phyloP scores from a whole-genome alignment of 2,113 vertebrate species.

The Dolichotis patagonum region DNA sequence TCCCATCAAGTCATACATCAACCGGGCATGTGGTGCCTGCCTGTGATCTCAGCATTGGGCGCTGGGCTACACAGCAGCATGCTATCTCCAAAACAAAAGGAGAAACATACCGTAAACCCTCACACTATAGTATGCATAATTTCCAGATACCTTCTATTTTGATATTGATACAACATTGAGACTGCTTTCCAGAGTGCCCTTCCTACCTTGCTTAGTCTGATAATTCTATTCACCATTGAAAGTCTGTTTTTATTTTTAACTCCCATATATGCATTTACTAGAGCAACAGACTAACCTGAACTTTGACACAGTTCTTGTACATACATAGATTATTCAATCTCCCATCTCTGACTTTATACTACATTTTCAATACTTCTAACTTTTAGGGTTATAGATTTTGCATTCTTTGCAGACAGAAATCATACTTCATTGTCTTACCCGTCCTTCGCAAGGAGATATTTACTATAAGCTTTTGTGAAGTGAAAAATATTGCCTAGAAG shows the following conservation, averaged over 20 bases:
- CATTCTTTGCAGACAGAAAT: neutral
- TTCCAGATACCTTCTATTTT: neutral
- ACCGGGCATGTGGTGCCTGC: neutral
- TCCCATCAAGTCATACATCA: neutral
- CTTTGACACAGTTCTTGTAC: neutral
- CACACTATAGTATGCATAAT: neutral
- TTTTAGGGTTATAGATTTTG: neutral
- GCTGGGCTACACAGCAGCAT: neutral
- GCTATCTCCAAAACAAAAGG: neutral
- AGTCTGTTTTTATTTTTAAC: neutral
- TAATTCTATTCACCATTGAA: neutral
- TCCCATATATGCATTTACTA: neutral
- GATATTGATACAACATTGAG: neutral
- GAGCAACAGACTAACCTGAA: neutral
- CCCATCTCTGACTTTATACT: neutral
- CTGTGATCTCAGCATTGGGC: neutral
- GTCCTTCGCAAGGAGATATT: neutral
- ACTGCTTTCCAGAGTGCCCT: neutral
- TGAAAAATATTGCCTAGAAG: neutral
- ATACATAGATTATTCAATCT: neutral
- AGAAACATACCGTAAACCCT: neutral
- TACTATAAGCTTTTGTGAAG: neutral
- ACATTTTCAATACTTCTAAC: neutral
- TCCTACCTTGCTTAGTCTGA: neutral
- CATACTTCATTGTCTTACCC: neutral